These are phyloP conservation scores for Pediacus dermestoides DNA, from an alignment of 2,888 invertebrate species.

Conservation along the genomic window DNA sequence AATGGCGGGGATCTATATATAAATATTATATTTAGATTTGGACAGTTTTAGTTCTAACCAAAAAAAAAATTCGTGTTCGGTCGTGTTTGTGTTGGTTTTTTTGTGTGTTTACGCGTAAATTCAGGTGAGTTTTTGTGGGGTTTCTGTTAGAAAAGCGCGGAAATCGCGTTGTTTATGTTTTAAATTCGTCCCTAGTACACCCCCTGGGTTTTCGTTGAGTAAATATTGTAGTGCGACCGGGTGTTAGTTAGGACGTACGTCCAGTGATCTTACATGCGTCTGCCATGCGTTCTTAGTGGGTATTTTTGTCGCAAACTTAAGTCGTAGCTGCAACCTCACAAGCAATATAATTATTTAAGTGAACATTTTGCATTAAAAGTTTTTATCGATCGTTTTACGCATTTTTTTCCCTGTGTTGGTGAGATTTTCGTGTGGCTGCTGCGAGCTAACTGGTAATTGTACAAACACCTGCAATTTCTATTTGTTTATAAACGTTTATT, in stretches of 20 bases:
- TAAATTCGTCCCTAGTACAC: constrained; percentile 39
- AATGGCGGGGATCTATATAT: constrained; percentile 50
- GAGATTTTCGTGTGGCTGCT: constrained; percentile 26
- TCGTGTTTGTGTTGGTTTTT: constrained; percentile 26
- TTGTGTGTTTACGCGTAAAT: constrained; percentile 28
- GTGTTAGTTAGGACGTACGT: constrained; percentile 40
- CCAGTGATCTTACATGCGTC: constrained; percentile 36
- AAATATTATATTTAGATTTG: constrained; percentile 48
- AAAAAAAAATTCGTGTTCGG: constrained; percentile 30
- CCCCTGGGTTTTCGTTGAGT: constrained; percentile 44
- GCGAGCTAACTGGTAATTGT: constrained; percentile 33
- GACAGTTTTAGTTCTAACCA: constrained; percentile 34
- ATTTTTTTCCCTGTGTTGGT: constrained; percentile 42
- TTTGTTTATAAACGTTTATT: constrained; percentile 26
- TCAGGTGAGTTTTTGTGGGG: constrained; percentile 28
- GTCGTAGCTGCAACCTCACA: constrained; percentile 42
- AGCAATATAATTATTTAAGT: constrained; percentile 52
- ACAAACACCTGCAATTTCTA: constrained; percentile 17
- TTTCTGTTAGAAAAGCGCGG: constrained; percentile 20
- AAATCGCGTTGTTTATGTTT: constrained; percentile 40
- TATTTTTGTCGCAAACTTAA: constrained; percentile 38
- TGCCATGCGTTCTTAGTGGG: constrained; percentile 38
- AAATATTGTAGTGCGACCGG: constrained; percentile 44
- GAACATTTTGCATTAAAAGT: constrained; percentile 52
- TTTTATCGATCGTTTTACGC: constrained; percentile 50